Evolutionary conservation across 2,113 vertebrate species (phyloP).

Genomic region (Chionis minor): DNA sequence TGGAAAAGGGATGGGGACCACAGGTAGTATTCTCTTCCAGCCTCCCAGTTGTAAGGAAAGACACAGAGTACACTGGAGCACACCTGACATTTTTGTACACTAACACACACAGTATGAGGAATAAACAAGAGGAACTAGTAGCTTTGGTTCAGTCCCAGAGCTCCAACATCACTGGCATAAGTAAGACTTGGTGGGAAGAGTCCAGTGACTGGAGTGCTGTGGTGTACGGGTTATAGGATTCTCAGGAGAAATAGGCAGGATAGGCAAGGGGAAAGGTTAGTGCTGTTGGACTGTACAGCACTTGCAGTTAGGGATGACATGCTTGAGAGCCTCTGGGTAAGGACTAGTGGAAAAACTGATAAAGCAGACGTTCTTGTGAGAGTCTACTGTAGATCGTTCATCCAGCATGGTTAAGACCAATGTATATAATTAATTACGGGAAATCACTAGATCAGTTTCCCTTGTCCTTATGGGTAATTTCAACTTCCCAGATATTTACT

Average conservation of each 20-base stretch:
- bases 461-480: background rate
- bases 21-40: background rate
- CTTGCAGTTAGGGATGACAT: background rate
- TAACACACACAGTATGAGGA: background rate
- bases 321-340: background rate
- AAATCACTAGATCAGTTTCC: accelerated
- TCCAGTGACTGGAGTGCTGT: too few relatives aligned
- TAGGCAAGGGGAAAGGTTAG: background rate
- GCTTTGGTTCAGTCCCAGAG: background rate
- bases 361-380: background rate
- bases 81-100: background rate
- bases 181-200: background rate
- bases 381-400: background rate
- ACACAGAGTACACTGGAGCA: accelerated
- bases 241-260: background rate
- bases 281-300: background rate
- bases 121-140: background rate
- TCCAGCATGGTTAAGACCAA: background rate
- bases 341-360: background rate
- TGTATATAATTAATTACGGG: background rate
- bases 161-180: background rate
- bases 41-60: background rate
- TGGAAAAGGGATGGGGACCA: background rate
- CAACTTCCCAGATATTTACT: background rate
- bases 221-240: background rate